These are phyloP conservation scores for Spilosoma lubricipeda DNA, from an alignment of 2,888 invertebrate species.

Conservation along the genomic window DNA sequence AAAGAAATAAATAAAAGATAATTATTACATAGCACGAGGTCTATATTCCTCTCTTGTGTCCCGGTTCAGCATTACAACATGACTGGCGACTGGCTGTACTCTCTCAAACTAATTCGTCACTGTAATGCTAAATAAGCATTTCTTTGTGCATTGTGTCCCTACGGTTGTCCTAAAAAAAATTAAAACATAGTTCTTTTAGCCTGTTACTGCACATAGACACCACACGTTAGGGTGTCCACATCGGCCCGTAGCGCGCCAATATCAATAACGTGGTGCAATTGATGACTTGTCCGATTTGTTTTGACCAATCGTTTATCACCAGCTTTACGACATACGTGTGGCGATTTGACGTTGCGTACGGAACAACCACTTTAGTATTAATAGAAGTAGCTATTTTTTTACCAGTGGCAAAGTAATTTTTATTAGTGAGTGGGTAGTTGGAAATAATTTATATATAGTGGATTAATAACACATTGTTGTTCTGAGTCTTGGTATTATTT, in stretches of 20 bases:
- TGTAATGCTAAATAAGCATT: too few species aligned
- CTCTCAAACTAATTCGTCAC: too few species aligned
- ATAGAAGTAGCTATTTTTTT: neutral
- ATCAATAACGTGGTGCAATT: constrained; percentile 83
- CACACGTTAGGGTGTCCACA: constrained; percentile 45
- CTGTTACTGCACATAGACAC: constrained; percentile 4
- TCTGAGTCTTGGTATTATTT: too few species aligned
- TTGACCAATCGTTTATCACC: constrained; percentile 76
- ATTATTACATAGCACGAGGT: too few species aligned
- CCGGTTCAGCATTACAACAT: too few species aligned
- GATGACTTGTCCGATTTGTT: constrained; percentile 84
- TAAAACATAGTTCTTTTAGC: neutral
- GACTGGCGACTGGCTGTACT: too few species aligned
- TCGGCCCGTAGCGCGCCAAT: constrained; percentile 61
- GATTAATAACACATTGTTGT: too few species aligned
- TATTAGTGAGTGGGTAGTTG: neutral
- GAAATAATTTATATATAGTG: neutral
- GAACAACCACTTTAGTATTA: constrained; percentile 31
- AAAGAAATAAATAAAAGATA: too few species aligned
- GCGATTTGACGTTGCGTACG: constrained; percentile 53
- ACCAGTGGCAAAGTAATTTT: neutral
- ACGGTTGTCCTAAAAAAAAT: too few species aligned
- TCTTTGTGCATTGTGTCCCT: too few species aligned
- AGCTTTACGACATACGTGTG: constrained; percentile 76
- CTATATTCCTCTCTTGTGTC: too few species aligned